Percentiles rank a stretch among this genome's conserved stretches.
These are phyloP conservation scores for Drosophila mercatorum DNA, from an alignment of 2,888 invertebrate genomes.

Conservation along the genomic window DNA sequence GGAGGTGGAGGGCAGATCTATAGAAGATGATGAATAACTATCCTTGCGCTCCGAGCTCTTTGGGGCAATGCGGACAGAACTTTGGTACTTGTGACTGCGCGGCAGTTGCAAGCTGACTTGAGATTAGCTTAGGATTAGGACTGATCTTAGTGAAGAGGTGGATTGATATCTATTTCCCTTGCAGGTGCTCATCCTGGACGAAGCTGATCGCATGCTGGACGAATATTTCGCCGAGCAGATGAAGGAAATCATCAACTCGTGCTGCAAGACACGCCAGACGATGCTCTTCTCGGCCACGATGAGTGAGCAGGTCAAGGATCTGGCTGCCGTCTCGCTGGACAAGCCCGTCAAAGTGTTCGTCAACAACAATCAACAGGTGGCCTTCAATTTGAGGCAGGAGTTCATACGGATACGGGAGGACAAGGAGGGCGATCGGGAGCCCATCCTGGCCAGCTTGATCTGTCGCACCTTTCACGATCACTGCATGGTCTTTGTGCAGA, in stretches of 20 bases:
- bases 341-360: constrained; percentile 98
- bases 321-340: constrained; percentile 95
- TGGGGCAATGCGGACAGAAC: constrained; percentile 33
- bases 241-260: constrained; percentile 98
- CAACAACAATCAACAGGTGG: constrained; percentile 97
- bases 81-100: constrained; percentile 56
- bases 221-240: constrained; percentile 99
- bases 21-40: constrained; percentile 79
- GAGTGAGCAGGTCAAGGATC: constrained; percentile 99
- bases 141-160: no score
- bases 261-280: constrained; percentile 95
- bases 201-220: constrained; percentile 95
- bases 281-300: constrained; percentile 99
- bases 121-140: not conserved
- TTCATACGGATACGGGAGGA: constrained; percentile 96
- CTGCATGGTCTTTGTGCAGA: constrained; percentile 97
- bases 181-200: constrained; percentile 87
- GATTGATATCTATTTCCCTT: not conserved
- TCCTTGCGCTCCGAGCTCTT: constrained; percentile 85
- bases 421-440: constrained; percentile 95
- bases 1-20: no score
- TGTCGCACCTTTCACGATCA: constrained; percentile 96
- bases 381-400: constrained; percentile 97
- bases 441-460: constrained; percentile 92
- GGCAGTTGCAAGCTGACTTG: constrained; percentile 72